Base-by-base conservation (phyloP, 2,888 invertebrate genomes). In the Masnerella sp. region DNA sequence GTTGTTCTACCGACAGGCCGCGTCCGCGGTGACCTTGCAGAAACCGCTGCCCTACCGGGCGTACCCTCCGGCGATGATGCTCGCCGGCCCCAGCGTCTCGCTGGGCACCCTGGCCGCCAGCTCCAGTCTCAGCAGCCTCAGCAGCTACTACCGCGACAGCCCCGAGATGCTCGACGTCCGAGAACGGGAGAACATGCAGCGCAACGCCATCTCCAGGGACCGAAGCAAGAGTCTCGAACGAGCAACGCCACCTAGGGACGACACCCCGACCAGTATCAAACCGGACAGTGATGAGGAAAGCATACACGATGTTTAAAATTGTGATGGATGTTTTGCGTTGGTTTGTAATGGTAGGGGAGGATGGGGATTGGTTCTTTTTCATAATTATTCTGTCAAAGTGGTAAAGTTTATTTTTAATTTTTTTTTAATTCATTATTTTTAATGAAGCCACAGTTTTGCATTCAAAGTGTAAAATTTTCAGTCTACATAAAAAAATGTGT, bases 1-100 rank as follows among this genome's bases (percentile, higher is more conserved):
- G 83, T 89, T 95, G 42, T 95, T 95, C 87, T 96, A 95, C 88
- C 90, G 95, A 14, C 95, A 95, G 82, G 94, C 94, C 0, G 91
- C 94, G 2, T 94, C 95, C 7, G 90, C 90, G 2, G 90, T 90
- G 54, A 93, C 93, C 67, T 89, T 96, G 80, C 96, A 96, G 88
- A 96, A 96, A 88, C 96, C 96, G 1, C 89, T 96, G 84, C 95
- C 96, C 77, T 91, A 92, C 89, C 81, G 85, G 68, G 78, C 85
- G 28, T 89, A 90, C 88, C 88, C 91, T 87, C 84, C 92, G 89
- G 49, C 91, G 49, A 90, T 92, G 85, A 89, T 92, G 77, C 88
- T 93, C 58, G 91, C 92, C 2, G 92, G 92, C 5, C 92, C 93
- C 1, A 92, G 92, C 59, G 91, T 93, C 25, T 92, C 92, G 80